Percentiles rank a stretch among this genome's conserved stretches.
These are phyloP conservation scores for Tylochromis polylepis DNA, from an alignment of 2,113 vertebrate species.

Conservation along the genomic window DNA sequence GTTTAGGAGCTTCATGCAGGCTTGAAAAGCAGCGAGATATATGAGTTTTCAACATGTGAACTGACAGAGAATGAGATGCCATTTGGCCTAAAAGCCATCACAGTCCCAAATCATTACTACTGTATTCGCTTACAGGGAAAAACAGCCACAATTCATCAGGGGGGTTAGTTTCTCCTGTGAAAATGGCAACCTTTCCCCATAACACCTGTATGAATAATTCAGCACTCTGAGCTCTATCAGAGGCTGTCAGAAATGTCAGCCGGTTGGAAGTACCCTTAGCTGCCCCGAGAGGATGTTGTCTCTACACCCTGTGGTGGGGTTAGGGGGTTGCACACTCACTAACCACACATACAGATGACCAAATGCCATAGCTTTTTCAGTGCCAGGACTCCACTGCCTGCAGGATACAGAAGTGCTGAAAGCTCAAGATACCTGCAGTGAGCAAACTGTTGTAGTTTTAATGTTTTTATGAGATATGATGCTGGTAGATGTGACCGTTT, in stretches of 20 bases:
- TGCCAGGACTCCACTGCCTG: constrained; percentile 1
- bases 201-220: constrained; percentile 71
- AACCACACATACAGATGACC: background rate
- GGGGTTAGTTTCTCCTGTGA: constrained; percentile 39
- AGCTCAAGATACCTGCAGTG: background rate
- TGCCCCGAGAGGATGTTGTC: constrained; percentile 50
- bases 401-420: constrained; percentile 7
- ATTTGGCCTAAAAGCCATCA: constrained; percentile 40
- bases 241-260: constrained; percentile 72
- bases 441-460: background rate
- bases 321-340: constrained; percentile 1
- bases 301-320: constrained; percentile 48
- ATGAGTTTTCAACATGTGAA: constrained; percentile 5
- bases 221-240: constrained; percentile 56
- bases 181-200: constrained; percentile 57
- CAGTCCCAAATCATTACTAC: constrained; percentile 26
- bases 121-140: constrained; percentile 44
- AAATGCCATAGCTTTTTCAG: constrained; percentile 42
- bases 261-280: constrained; percentile 39
- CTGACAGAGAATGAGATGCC: constrained; percentile 13
- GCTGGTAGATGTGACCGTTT: background rate
- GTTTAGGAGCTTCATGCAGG: background rate
- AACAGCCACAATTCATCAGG: constrained; percentile 43
- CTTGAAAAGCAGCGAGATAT: background rate
- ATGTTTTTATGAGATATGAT: background rate